Evolutionary conservation across 1,140 invertebrate species (phyloP).

Genomic region (Euura lappo): DNA sequence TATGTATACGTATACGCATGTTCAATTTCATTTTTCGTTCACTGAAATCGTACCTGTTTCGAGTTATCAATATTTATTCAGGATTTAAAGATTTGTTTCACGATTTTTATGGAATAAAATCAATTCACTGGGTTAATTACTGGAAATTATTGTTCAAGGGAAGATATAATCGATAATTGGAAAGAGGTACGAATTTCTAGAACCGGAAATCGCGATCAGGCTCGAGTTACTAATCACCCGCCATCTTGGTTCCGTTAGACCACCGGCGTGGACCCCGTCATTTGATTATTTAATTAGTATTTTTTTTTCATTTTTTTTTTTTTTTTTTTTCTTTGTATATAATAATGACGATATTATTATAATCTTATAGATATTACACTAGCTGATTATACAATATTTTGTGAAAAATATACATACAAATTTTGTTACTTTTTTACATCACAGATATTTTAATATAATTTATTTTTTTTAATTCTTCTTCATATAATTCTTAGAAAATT

Average conservation of each 20-base stretch:
- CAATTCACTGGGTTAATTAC: no score
- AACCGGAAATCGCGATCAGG: no score
- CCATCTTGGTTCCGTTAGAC: slow-evolving; percentile 57
- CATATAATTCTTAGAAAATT: slow-evolving; percentile 58
- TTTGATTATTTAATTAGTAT: slow-evolving; percentile 41
- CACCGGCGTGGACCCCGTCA: slow-evolving; percentile 49
- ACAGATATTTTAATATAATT: slow-evolving; percentile 64
- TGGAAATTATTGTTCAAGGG: no score
- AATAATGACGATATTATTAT: slow-evolving; percentile 29
- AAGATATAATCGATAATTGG: background rate
- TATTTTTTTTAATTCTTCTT: slow-evolving; percentile 55
- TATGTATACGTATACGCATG: slow-evolving; percentile 4
- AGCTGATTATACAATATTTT: slow-evolving; percentile 59
- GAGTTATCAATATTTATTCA: no score
- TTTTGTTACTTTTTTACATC: slow-evolving; percentile 63
- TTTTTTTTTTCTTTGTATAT: slow-evolving; percentile 25
- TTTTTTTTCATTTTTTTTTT: slow-evolving; percentile 17
- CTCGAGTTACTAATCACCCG: slow-evolving; percentile 24
- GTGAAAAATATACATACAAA: slow-evolving; percentile 64
- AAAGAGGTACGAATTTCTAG: background rate
- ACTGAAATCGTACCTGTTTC: background rate
- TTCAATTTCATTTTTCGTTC: background rate
- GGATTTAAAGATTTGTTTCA: background rate
- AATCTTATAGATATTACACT: slow-evolving; percentile 59
- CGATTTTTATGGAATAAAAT: background rate